phyloP scores from a whole-genome alignment of 2,113 vertebrate genomes.

The Eulemur rufifrons region DNA sequence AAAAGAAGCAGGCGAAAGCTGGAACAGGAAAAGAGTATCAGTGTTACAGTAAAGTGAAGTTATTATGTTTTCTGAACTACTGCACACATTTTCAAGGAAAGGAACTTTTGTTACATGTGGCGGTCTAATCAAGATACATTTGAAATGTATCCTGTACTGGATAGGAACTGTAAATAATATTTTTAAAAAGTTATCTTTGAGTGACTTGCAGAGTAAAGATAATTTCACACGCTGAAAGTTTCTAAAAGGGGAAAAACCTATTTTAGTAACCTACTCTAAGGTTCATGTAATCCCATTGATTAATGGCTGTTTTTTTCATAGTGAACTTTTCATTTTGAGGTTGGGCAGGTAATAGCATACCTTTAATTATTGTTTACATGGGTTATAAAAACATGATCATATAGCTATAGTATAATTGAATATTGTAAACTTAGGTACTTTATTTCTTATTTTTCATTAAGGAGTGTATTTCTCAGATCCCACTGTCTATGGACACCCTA shows the following conservation, averaged over 20 bases:
- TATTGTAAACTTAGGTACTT: neutral
- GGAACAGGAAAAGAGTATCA: slow-evolving; percentile 40
- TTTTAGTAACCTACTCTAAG: neutral
- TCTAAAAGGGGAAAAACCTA: neutral
- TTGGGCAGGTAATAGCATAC: neutral
- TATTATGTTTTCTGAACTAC: slow-evolving; percentile 30
- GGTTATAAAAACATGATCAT: neutral
- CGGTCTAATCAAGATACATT: slow-evolving; percentile 56
- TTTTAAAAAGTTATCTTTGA: neutral
- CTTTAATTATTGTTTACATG: slow-evolving; percentile 21
- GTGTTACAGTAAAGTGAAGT: slow-evolving; percentile 54
- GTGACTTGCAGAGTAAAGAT: slow-evolving; percentile 18
- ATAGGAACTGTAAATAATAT: slow-evolving; percentile 48
- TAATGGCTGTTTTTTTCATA: neutral
- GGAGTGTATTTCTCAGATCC: neutral
- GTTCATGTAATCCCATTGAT: neutral
- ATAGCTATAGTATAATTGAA: neutral
- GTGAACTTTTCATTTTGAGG: neutral
- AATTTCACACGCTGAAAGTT: neutral
- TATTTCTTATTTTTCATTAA: neutral
- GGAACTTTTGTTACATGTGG: slow-evolving; percentile 50
- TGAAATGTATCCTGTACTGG: slow-evolving; percentile 56
- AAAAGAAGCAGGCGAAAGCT: slow-evolving; percentile 48
- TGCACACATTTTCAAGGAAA: slow-evolving; percentile 34
- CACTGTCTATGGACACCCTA: neutral